Evolutionary conservation across 2,797 vertebrate species (phyloP).

Genomic region (Pipistrellus pygmaeus): DNA sequence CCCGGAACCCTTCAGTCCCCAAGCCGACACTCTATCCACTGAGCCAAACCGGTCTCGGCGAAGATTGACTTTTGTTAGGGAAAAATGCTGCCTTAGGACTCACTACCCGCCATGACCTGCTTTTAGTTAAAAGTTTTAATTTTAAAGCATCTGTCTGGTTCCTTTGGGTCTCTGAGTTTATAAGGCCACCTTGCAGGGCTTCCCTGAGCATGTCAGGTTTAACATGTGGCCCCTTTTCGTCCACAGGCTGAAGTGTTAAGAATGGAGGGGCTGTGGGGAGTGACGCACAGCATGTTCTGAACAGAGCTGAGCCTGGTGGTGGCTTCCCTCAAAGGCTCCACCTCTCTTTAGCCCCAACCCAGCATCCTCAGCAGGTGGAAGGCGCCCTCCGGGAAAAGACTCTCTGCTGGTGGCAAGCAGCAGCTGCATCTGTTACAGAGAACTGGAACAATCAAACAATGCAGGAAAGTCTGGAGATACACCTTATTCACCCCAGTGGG

Average conservation of each 20-base stretch:
- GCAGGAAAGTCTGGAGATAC: no score
- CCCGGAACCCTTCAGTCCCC: no score
- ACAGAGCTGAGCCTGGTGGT: not conserved
- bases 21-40: no score
- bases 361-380: not conserved
- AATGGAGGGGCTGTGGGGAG: not conserved
- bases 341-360: not conserved
- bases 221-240: not conserved
- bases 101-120: not conserved
- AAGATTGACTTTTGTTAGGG: not conserved
- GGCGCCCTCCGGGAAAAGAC: not conserved
- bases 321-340: not conserved
- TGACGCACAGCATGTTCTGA: not conserved
- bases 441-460: no score
- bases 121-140: not conserved
- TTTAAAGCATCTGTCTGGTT: not conserved
- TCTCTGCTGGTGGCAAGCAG: not conserved
- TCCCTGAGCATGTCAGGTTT: not conserved
- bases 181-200: not conserved
- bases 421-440: no score
- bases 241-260: not conserved
- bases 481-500: no score
- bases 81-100: not conserved
- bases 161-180: not conserved
- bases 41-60: no score